Percentiles rank a stretch among this genome's conserved stretches.
Evolutionary conservation across 2,113 vertebrate genomes (phyloP).

Genomic region (Apeltes quadracus): DNA sequence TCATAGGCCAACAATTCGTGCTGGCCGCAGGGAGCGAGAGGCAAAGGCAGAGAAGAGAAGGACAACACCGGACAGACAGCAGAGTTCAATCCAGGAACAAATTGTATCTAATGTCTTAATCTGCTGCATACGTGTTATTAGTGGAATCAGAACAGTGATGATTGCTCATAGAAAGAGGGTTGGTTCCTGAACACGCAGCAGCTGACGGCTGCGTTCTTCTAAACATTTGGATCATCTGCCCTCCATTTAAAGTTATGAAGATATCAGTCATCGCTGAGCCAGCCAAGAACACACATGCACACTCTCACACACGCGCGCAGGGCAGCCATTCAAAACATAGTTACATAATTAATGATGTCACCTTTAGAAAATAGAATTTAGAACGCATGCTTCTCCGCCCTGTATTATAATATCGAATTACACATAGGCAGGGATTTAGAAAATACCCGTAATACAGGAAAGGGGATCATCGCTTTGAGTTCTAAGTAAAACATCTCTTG

Average conservation of each 20-base stretch:
- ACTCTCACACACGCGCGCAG: conserved; percentile 3
- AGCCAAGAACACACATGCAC: conserved; percentile 2
- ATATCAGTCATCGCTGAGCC: conserved; percentile 13
- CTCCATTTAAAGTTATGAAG: conserved; percentile 30
- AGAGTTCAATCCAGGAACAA: background rate
- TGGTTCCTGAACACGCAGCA: background rate
- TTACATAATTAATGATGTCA: conserved; percentile 62
- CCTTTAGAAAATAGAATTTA: conserved; percentile 24
- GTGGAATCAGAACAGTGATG: background rate
- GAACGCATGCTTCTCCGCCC: conserved; percentile 10
- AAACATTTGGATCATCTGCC: conserved; percentile 24
- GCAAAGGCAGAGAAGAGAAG: conserved; percentile 24
- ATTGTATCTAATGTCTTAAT: background rate
- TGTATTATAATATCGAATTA: conserved; percentile 28
- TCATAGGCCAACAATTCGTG: conserved; percentile 77
- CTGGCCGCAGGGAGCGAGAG: conserved; percentile 52
- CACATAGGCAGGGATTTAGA: conserved; percentile 27
- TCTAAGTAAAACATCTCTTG: conserved; percentile 22
- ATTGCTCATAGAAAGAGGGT: background rate
- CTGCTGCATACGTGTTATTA: conserved; percentile 4
- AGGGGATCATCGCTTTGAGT: conserved; percentile 35
- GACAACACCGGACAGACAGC: background rate
- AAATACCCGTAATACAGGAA: conserved; percentile 13
- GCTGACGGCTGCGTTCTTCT: background rate
- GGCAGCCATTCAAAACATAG: conserved; percentile 32